Percentiles rank a stretch among this genome's conserved stretches.
Evolutionary conservation across 2,113 vertebrate genomes (phyloP).

Genomic region (Vombatus ursinus): DNA sequence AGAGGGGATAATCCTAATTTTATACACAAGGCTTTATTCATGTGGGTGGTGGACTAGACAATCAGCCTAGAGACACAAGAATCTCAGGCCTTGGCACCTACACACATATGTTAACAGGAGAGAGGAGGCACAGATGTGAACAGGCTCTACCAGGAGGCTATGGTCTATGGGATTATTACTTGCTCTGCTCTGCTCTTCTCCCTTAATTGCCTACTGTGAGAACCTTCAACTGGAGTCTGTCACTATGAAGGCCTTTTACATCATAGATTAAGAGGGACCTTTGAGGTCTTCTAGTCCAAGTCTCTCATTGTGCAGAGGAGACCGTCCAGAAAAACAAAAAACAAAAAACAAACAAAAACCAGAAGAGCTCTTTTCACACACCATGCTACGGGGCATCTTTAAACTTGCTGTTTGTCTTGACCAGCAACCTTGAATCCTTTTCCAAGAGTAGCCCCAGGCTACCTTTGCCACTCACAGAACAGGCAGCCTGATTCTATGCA

Average conservation of each 20-base stretch:
- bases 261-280: not conserved
- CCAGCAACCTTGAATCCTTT: not conserved
- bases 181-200: not conserved
- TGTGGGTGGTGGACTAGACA: not conserved
- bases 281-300: not conserved
- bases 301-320: not conserved
- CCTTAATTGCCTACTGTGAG: not conserved
- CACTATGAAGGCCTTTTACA: not conserved
- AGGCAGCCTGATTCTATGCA: not conserved
- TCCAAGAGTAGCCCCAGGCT: not conserved
- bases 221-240: not conserved
- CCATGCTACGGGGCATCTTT: not conserved
- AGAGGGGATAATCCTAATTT: not conserved
- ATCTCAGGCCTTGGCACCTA: conserved; percentile 1
- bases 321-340: too few relatives aligned
- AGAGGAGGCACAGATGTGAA: not conserved
- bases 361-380: not conserved
- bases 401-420: not conserved
- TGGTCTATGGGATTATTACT: not conserved
- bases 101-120: not conserved
- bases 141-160: not conserved
- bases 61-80: not conserved
- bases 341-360: too few relatives aligned
- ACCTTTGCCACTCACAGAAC: not conserved
- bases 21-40: not conserved